Conservation (phyloP, 1,140 invertebrate species). For the Leptopilina boulardi region DNA sequence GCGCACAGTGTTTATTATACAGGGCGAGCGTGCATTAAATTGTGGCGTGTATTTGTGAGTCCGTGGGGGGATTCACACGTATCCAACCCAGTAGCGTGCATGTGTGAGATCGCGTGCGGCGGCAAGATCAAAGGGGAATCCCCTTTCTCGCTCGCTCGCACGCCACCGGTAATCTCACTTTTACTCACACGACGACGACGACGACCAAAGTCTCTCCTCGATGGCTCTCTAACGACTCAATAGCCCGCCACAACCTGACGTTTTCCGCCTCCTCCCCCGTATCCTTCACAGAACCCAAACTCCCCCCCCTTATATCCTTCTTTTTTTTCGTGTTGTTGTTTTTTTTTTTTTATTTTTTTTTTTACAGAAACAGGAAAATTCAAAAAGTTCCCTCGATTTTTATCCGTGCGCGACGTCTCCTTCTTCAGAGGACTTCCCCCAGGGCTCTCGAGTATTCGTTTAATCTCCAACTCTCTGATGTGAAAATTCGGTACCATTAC, state of each 20-base stretch:
- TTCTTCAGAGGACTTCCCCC: slow-evolving; percentile 11
- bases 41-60: slow-evolving; percentile 61
- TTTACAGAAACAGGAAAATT: slow-evolving; percentile 10
- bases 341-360: neutral
- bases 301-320: neutral
- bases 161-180: slow-evolving; percentile 53
- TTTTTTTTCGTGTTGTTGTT: neutral
- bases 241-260: slow-evolving; percentile 28
- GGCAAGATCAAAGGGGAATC: slow-evolving; percentile 71
- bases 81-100: slow-evolving; percentile 52
- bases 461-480: slow-evolving; percentile 26
- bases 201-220: slow-evolving; percentile 46
- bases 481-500: slow-evolving; percentile 26
- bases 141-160: slow-evolving; percentile 51
- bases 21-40: slow-evolving; percentile 64
- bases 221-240: slow-evolving; percentile 50
- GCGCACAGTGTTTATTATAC: slow-evolving; percentile 62
- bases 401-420: neutral
- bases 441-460: slow-evolving; percentile 27
- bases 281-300: slow-evolving; percentile 49
- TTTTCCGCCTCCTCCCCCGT: slow-evolving; percentile 11
- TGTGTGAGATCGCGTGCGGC: slow-evolving; percentile 73
- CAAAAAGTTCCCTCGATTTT: slow-evolving; percentile 28
- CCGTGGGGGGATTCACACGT: slow-evolving; percentile 56
- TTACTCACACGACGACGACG: slow-evolving; percentile 51